Conservation (phyloP, 2,888 invertebrate genomes). For the Idaea straminata region DNA sequence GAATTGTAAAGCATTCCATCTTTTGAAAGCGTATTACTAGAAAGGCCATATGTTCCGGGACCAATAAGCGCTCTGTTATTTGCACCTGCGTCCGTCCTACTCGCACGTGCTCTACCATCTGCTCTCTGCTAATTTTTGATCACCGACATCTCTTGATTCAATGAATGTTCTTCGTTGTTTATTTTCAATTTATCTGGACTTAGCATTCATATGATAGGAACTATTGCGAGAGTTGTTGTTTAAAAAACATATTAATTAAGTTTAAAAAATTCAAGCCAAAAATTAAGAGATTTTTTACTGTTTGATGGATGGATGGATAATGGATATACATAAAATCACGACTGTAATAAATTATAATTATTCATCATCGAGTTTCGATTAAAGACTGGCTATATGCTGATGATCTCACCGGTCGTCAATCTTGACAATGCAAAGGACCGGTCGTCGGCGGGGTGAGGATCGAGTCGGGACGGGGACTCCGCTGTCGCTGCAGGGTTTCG, state of each 20-base stretch:
- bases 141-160: conserved; percentile 4
- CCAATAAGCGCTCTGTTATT: conserved; percentile 50
- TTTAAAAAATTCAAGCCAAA: too few relatives aligned
- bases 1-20: conserved; percentile 31
- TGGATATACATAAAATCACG: background rate
- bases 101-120: conserved; percentile 58
- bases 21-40: conserved; percentile 14
- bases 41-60: conserved; percentile 56
- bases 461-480: conserved; percentile 54
- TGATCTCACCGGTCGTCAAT: conserved; percentile 77
- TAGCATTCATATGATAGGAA: background rate
- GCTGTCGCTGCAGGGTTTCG: conserved; percentile 66
- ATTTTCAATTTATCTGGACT: conserved; percentile 1
- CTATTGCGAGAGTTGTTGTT: too few relatives aligned
- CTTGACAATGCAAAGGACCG: conserved; percentile 78
- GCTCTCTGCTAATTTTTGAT: conserved; percentile 18
- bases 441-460: conserved; percentile 57
- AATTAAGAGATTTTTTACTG: too few relatives aligned
- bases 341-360: background rate
- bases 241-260: too few relatives aligned
- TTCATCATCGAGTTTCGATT: conserved; percentile 51
- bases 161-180: background rate
- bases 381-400: conserved; percentile 58
- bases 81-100: conserved; percentile 75
- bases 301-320: background rate